Percentiles rank a stretch among this genome's conserved stretches.
Evolutionary conservation across 64 coral and sea anemone species (phyloP).

Genomic region (Stichodactyla mertensii): DNA sequence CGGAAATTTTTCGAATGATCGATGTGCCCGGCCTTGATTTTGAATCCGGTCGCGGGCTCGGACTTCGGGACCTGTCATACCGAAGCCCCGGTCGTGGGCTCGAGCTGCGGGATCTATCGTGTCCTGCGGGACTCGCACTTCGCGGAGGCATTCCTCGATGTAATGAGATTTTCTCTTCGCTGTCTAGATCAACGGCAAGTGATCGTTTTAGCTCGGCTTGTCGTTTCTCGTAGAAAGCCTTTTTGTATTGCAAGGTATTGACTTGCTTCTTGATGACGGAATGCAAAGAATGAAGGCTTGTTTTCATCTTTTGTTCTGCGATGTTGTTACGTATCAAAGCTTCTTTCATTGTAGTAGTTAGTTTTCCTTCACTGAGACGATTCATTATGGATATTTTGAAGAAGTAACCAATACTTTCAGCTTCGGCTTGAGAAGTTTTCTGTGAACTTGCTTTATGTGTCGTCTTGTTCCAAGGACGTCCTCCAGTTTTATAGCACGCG

Average conservation of each 20-base stretch:
- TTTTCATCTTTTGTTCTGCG: background rate
- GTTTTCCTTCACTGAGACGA: background rate
- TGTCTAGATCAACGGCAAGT: background rate
- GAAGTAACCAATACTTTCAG: background rate
- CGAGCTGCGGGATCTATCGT: background rate
- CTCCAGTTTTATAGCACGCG: no score
- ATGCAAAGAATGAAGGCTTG: background rate
- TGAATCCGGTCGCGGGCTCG: background rate
- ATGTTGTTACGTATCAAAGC: background rate
- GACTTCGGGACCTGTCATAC: background rate
- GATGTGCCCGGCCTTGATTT: background rate
- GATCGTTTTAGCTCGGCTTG: background rate
- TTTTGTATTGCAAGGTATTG: background rate
- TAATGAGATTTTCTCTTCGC: background rate
- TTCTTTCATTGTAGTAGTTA: background rate
- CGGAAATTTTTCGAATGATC: background rate
- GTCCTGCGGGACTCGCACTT: background rate
- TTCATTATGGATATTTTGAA: background rate
- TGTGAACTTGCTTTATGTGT: background rate
- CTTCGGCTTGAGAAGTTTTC: background rate
- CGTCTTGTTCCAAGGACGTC: background rate
- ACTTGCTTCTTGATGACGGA: constrained; percentile 2
- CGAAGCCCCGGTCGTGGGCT: background rate
- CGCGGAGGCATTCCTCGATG: background rate
- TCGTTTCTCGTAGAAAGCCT: background rate